phyloP scores from a whole-genome alignment of 2,797 vertebrate genomes.

The Scleropages formosus region DNA sequence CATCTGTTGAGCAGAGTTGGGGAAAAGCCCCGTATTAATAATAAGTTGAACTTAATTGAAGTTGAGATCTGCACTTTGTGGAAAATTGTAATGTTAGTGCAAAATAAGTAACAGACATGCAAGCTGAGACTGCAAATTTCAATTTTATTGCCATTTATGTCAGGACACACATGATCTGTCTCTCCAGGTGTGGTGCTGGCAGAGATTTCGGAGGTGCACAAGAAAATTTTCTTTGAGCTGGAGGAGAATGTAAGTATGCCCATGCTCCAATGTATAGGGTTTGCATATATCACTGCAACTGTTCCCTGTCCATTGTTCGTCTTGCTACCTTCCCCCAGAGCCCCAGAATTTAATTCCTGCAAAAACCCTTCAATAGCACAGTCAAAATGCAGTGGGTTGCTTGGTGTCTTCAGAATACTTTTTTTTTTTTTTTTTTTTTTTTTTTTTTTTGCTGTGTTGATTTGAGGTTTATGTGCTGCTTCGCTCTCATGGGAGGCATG shows the following conservation, averaged over 20 bases:
- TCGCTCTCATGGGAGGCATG: constrained; percentile 17
- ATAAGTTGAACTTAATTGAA: too few relatives aligned
- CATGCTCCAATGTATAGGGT: not conserved
- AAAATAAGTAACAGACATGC: too few relatives aligned
- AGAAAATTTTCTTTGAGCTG: constrained; percentile 81
- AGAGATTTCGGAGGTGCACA: constrained; percentile 88
- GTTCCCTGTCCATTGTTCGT: not conserved
- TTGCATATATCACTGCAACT: too few relatives aligned
- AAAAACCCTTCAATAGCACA: not conserved
- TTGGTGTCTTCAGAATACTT: not conserved
- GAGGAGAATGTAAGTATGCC: constrained; percentile 85
- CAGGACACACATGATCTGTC: not conserved
- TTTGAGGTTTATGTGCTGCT: constrained; percentile 1
- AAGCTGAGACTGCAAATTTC: too few relatives aligned
- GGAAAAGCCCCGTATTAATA: too few relatives aligned
- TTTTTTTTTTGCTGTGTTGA: too few relatives aligned
- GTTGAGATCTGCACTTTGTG: too few relatives aligned
- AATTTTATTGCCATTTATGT: too few relatives aligned
- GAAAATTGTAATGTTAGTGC: too few relatives aligned
- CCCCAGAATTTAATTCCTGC: too few relatives aligned
- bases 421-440: too few relatives aligned
- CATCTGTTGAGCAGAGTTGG: too few relatives aligned
- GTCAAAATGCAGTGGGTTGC: not conserved
- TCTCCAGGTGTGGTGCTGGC: constrained; percentile 83
- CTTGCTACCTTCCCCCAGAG: not conserved